Evolutionary conservation across 2,797 vertebrate species (phyloP).

Genomic region (Sebastes melanostomus): DNA sequence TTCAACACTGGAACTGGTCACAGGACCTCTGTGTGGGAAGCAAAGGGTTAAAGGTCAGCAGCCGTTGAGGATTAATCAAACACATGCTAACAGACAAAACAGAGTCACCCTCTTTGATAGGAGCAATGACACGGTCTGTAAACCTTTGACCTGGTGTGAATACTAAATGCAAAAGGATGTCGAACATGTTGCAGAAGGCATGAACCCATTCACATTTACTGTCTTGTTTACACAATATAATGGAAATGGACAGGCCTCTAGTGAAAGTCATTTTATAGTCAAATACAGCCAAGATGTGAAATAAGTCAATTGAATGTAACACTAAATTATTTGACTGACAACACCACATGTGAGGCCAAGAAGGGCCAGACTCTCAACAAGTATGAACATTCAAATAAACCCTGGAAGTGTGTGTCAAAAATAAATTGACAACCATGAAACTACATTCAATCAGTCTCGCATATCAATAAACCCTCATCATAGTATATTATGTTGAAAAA

Average conservation of each 20-base stretch:
- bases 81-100: background rate
- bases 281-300: background rate
- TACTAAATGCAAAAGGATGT: slow-evolving; percentile 12
- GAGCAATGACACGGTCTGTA: background rate
- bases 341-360: slow-evolving; percentile 13
- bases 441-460: slow-evolving; percentile 25
- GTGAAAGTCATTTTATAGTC: no score
- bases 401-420: slow-evolving; percentile 23
- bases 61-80: background rate
- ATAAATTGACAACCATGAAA: slow-evolving; percentile 32
- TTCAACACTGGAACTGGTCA: slow-evolving; percentile 60
- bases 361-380: background rate
- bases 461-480: slow-evolving; percentile 28
- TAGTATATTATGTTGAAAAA: background rate
- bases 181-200: no score
- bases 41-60: slow-evolving; percentile 18
- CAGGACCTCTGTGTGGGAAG: slow-evolving; percentile 78
- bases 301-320: background rate
- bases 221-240: background rate
- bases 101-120: background rate
- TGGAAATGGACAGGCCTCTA: no score
- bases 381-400: slow-evolving; percentile 41
- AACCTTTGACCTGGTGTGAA: slow-evolving; percentile 51
- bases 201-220: background rate
- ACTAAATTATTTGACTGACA: slow-evolving; percentile 37